These are phyloP conservation scores for Tipula helvola DNA, from an alignment of 2,888 invertebrate species.

Conservation along the genomic window DNA sequence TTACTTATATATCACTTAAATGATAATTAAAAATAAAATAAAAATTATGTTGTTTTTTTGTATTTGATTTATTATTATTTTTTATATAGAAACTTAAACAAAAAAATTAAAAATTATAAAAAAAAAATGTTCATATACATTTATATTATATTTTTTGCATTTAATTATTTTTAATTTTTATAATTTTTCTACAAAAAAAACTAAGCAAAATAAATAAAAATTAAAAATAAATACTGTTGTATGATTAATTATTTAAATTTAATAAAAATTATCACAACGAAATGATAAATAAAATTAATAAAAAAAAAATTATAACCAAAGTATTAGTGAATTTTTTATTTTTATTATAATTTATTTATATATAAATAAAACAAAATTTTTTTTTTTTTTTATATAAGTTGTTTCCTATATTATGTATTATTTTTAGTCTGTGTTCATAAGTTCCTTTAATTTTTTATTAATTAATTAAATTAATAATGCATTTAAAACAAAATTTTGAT, in stretches of 20 bases:
- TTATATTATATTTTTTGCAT: neutral
- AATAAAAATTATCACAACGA: neutral
- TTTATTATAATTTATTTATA: conserved; percentile 5
- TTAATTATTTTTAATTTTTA: conserved; percentile 5
- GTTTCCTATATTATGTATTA: neutral
- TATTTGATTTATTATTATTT: conserved; percentile 10
- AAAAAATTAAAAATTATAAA: conserved; percentile 10
- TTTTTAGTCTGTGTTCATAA: conserved; percentile 9
- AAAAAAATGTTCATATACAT: neutral
- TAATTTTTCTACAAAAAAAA: neutral
- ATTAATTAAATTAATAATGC: conserved; percentile 8
- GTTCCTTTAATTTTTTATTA: conserved; percentile 9
- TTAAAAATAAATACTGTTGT: neutral
- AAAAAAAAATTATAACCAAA: neutral
- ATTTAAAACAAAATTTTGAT: conserved; percentile 10
- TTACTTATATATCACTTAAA: conserved; percentile 14
- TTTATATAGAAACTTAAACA: neutral
- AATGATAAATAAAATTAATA: conserved; percentile 6
- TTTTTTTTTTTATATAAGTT: neutral
- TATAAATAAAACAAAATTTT: neutral
- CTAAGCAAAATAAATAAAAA: neutral
- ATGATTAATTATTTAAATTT: conserved; percentile 4
- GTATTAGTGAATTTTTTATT: neutral
- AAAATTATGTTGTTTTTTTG: conserved; percentile 11
- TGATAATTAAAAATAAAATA: conserved; percentile 12